Evolutionary conservation across 2,888 invertebrate genomes (phyloP).

Genomic region (Drosophila meridiana): DNA sequence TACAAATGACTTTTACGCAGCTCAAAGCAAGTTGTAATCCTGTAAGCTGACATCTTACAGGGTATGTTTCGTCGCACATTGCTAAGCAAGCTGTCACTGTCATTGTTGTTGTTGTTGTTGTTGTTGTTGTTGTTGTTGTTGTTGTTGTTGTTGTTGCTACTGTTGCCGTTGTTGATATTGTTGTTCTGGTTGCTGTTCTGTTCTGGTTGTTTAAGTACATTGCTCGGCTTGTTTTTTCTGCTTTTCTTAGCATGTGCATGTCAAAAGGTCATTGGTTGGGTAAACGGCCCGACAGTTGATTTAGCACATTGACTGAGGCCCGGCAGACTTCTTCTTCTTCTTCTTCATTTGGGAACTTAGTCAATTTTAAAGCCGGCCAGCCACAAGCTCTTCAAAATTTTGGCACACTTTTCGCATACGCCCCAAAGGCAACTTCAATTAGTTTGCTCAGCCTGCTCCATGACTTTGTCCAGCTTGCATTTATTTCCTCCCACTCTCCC

Average conservation of each 20-base stretch:
- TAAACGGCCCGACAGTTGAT: conserved; percentile 42
- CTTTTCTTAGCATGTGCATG: conserved; percentile 32
- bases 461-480: conserved; percentile 37
- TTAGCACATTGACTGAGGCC: conserved; percentile 10
- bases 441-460: conserved; percentile 34
- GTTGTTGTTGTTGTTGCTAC: conserved; percentile 2
- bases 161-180: conserved; percentile 26
- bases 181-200: conserved; percentile 31
- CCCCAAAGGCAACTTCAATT: conserved; percentile 39
- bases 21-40: background rate
- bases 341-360: conserved; percentile 22
- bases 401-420: conserved; percentile 45
- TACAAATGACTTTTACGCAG: background rate
- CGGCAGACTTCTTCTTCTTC: background rate
- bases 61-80: background rate
- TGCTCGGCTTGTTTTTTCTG: conserved; percentile 33
- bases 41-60: conserved; percentile 2
- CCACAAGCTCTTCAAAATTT: conserved; percentile 53
- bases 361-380: conserved; percentile 61
- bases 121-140: conserved; percentile 22
- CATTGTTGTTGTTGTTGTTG: background rate
- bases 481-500: conserved; percentile 1
- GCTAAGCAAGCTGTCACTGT: background rate
- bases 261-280: conserved; percentile 73
- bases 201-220: conserved; percentile 44